Conservation (phyloP, 2,888 invertebrate genomes). For the Hoplodrina ambigua region DNA sequence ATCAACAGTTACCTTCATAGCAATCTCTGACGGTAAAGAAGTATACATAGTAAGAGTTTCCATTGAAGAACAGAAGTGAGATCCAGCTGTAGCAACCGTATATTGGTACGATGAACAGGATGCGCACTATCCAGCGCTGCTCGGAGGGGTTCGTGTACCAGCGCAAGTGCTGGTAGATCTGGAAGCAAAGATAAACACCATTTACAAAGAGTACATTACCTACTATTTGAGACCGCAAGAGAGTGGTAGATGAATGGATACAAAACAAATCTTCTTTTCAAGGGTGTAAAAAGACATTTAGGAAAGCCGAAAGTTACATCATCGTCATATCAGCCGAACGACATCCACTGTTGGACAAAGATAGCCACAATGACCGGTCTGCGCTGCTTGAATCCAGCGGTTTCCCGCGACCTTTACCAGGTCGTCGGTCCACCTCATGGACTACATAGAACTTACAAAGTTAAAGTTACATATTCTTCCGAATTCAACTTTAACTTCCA, state of each 20-base stretch:
- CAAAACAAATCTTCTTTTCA: too few relatives aligned
- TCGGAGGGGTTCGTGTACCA: constrained; percentile 99
- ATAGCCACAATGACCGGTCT: too few relatives aligned
- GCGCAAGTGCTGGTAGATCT: constrained; percentile 99
- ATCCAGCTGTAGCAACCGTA: constrained; percentile 99
- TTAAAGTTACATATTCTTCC: too few relatives aligned
- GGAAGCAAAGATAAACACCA: constrained; percentile 67
- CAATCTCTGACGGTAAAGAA: constrained; percentile 99
- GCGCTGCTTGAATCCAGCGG: too few relatives aligned
- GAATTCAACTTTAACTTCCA: too few relatives aligned
- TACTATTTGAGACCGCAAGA: background rate
- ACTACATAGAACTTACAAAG: too few relatives aligned
- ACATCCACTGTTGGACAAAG: too few relatives aligned
- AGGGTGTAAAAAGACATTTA: too few relatives aligned
- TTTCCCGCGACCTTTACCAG: too few relatives aligned
- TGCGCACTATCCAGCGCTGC: constrained; percentile 99
- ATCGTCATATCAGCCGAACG: too few relatives aligned
- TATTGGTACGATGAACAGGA: constrained; percentile 99
- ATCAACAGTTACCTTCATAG: constrained; percentile 95
- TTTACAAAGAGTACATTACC: background rate
- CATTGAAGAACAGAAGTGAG: constrained; percentile 99
- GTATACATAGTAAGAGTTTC: constrained; percentile 99
- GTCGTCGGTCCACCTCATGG: too few relatives aligned
- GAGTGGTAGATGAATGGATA: background rate
- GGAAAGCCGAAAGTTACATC: too few relatives aligned